These are phyloP conservation scores for Notolepis coatsorum DNA, from an alignment of 2,797 vertebrate genomes.

Conservation along the genomic window DNA sequence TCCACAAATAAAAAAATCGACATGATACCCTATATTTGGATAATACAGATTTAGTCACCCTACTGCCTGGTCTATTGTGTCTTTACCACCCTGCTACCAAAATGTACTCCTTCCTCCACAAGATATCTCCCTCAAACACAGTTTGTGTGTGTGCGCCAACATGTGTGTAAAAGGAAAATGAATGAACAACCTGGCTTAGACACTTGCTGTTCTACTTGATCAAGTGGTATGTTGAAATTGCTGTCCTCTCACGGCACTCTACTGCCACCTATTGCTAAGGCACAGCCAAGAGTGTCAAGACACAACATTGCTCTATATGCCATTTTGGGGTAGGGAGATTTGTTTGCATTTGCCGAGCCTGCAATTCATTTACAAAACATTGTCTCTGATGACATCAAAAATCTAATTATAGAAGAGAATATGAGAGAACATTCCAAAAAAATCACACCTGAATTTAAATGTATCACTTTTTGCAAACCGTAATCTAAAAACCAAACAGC, in stretches of 20 bases:
- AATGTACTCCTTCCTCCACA: not conserved
- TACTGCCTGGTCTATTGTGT: too few species aligned
- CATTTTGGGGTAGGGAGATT: not conserved
- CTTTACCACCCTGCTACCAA: not conserved
- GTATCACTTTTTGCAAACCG: too few species aligned
- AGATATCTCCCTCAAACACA: not conserved
- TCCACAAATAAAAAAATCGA: too few species aligned
- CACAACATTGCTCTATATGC: not conserved
- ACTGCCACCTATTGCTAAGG: slow-evolving; percentile 75
- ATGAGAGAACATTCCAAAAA: not conserved
- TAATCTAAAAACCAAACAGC: too few species aligned
- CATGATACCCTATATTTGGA: too few species aligned
- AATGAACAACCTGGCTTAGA: not conserved
- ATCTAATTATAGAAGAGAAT: not conserved
- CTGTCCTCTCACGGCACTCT: slow-evolving; percentile 48
- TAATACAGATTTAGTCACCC: too few species aligned
- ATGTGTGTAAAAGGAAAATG: not conserved
- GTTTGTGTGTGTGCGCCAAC: not conserved
- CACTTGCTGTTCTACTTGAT: slow-evolving; percentile 32
- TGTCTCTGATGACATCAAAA: not conserved
- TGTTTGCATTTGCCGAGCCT: not conserved
- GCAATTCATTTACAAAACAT: not conserved
- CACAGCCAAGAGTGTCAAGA: not conserved
- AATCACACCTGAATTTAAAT: too few species aligned
- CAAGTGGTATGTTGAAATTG: slow-evolving; percentile 3